A percentile compares a stretch with the other conserved stretches of the same genome.
Evolutionary conservation across 2,113 vertebrate genomes (phyloP).

Genomic region (Mobula hypostoma): DNA sequence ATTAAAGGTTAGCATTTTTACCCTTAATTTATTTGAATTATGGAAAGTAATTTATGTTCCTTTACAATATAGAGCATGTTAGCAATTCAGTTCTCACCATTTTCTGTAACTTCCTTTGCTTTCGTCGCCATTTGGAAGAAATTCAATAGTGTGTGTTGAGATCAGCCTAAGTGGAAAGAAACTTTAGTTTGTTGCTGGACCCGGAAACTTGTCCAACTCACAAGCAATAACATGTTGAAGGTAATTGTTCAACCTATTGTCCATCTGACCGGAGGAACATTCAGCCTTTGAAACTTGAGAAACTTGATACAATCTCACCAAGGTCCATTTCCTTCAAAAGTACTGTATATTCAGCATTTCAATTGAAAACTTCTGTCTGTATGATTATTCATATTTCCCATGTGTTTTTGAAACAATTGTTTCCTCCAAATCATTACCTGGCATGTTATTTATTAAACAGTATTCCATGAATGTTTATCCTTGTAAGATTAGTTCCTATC

Average conservation of each 20-base stretch:
- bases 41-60: not conserved
- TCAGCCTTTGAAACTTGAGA: not conserved
- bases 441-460: not conserved
- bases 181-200: not conserved
- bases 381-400: not conserved
- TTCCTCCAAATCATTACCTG: not conserved
- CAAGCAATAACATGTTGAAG: not conserved
- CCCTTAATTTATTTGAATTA: not conserved
- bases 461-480: not conserved
- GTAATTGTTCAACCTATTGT: not conserved
- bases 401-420: not conserved
- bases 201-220: conserved; percentile 6
- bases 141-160: conserved; percentile 7
- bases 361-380: not conserved
- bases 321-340: not conserved
- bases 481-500: not conserved
- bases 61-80: not conserved
- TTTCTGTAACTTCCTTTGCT: not conserved
- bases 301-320: conserved; percentile 20
- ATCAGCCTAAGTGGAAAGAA: conserved; percentile 7
- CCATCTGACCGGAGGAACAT: not conserved
- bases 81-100: not conserved
- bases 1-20: conserved; percentile 9
- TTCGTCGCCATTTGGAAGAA: not conserved
- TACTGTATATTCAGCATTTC: not conserved